Evolutionary conservation across 2,797 vertebrate genomes (phyloP), one percentile per base, ranked within the genome.

Genomic region (Poeciliopsis paucimaculata): DNA sequence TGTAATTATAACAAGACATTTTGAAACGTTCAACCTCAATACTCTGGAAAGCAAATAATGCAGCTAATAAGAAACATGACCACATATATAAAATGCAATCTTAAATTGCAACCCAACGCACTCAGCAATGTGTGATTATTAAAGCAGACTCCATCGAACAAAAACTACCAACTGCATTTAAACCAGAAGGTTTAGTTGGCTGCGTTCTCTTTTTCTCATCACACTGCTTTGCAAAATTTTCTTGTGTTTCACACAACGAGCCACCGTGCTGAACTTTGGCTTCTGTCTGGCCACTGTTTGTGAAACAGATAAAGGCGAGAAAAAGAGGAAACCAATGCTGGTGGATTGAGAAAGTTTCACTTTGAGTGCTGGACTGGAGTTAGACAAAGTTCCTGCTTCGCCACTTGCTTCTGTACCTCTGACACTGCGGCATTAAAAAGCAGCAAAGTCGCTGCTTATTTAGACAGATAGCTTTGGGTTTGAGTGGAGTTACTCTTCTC

Each of bases 331-430:
- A 39, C 8, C 62, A 10, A 4, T 5, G 7, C 34, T 39, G 62
- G 34, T 39, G 20, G 8, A 4, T 26, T 72, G 60, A 39, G 20
- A 60, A 62, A 73, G 62, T 70, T 62, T 84, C 12, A 72, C 45
- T 26, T 18, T 4, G 64, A 39, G 26, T 2, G 2, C 6, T 76
- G 2, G 28, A 39, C n/a, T 81, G 78, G 51, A 80, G 84, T 78
- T 70, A 34, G 15, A 36, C 62, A 12, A 5, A 31, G 84, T 79
- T 86, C 77, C 80, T 86, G 73, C 2, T 66, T 76, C 7, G 6
- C 60, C 60, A 34, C 31, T 31, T 62, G 31, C 28, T 64, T 46
- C 16, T 76, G 41, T 23, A 31, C 7, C 12, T 72, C 43, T 1
- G 20, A 20, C 60, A 34, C 31, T 6, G 3, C 18, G 15, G 18